Evolutionary conservation across 2,797 vertebrate species (phyloP), one percentile per base, ranked within the genome.

Genomic region (Nothura maculosa): DNA sequence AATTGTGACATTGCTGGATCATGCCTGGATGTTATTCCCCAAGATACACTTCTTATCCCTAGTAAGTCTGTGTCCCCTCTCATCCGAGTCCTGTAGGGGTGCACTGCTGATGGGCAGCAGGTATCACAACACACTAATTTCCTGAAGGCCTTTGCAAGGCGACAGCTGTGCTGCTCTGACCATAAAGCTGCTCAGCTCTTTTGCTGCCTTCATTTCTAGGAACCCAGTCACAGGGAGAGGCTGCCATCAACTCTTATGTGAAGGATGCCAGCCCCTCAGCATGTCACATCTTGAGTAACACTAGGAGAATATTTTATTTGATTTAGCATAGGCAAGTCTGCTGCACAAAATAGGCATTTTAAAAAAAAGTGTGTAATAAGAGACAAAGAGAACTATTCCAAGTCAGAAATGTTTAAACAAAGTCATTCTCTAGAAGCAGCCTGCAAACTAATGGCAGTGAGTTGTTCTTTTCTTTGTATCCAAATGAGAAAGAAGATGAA

Each of bases 121-220:
- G 61, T 60, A 80, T n/a, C 74, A 92, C 61, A 86, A 82, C 64
- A 72, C 25, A 45, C 72, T 68, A 7, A 5, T 45, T 55, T 86
- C 47, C 61, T 78, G 32, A 40, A 61, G 57, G 68, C 75, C 40
- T 90, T 85, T 77, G 64, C 50, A 63, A 87, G 58, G 66, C 63
- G 87, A 30, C 36, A 20, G 22, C 28, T 11, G 57, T 15, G 34
- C 58, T 36, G 36, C 28, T 58, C 64, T 82, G 40, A 92, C 68
- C 90, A 82, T 42, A 68, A 45, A 6, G 30, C 57, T 70, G 30
- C 90, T 48, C 30, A 36, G 30, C 67, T 36, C 72, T 74, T 78
- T 47, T 30, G 7, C 61, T 58, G 81, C 85, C 79, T 96, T 83
- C 79, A 62, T 82, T 72, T 85, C 82, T 79, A 78, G 70, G 52